phyloP scores from a whole-genome alignment of 2,888 invertebrate genomes.

The Caenorhabditis sp. region DNA sequence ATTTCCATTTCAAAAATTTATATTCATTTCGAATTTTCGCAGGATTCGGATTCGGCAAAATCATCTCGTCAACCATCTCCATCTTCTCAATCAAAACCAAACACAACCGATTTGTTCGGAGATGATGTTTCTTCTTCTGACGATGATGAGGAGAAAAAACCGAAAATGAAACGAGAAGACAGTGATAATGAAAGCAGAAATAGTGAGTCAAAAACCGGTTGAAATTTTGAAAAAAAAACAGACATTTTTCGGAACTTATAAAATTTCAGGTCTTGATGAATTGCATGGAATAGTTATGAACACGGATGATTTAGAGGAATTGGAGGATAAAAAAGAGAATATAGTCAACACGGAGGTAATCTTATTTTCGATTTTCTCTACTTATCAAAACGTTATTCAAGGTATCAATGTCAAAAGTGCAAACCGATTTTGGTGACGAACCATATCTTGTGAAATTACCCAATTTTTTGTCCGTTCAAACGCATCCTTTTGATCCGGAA shows the following conservation, averaged over 20 bases:
- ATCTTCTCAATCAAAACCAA: neutral
- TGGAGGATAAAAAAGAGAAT: conserved; percentile 16
- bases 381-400: too few relatives aligned
- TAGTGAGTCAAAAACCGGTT: neutral
- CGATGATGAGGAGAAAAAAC: neutral
- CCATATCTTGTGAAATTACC: conserved; percentile 76
- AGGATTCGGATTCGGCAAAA: conserved; percentile 10
- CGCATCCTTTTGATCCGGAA: conserved; percentile 89
- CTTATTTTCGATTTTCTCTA: neutral
- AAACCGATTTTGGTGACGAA: conserved; percentile 16
- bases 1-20: neutral
- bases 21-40: neutral
- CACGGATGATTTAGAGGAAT: conserved; percentile 41
- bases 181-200: neutral
- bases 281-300: conserved; percentile 45
- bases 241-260: too few relatives aligned
- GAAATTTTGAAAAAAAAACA: too few relatives aligned
- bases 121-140: conserved; percentile 34
- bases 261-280: conserved; percentile 16
- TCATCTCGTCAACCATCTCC: conserved; percentile 6
- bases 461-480: conserved; percentile 96
- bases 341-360: conserved; percentile 20
- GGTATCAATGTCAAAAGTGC: conserved; percentile 5
- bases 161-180: too few relatives aligned
- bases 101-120: conserved; percentile 32